Conservation (phyloP, 2,113 vertebrate species). For the Chamaetylas fuelleborni region DNA sequence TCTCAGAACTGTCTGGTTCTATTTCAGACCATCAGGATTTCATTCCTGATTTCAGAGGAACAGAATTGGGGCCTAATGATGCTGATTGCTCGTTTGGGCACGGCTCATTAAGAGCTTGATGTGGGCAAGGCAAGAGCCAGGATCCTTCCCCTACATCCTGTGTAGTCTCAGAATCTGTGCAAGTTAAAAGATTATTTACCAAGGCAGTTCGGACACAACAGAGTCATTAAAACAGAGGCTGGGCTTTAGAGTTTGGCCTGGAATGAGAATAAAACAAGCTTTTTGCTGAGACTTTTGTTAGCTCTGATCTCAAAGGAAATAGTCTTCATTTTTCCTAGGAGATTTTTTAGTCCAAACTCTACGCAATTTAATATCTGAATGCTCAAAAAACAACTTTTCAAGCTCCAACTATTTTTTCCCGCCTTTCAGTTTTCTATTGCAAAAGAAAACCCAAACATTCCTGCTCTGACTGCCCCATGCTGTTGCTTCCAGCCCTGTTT, state of each 20-base stretch:
- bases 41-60: not conserved
- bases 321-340: not conserved
- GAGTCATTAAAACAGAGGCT: not conserved
- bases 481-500: not conserved
- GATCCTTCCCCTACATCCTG: not conserved
- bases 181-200: not conserved
- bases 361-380: not conserved
- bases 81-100: not conserved
- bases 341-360: not conserved
- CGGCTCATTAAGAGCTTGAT: not conserved
- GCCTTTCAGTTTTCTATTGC: not conserved
- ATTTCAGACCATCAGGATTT: not conserved
- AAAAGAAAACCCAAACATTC: not conserved
- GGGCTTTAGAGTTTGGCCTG: not conserved
- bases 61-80: not conserved
- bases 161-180: not conserved
- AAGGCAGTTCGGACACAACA: not conserved
- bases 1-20: not conserved
- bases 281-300: not conserved
- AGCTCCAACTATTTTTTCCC: not conserved
- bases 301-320: slow-evolving; percentile 44
- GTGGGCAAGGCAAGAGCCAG: not conserved
- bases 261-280: not conserved
- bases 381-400: not conserved
- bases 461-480: not conserved